Evolutionary conservation across 2,113 vertebrate genomes (phyloP), one percentile per base, ranked within the genome.

Genomic region (Pteruthius melanotis): DNA sequence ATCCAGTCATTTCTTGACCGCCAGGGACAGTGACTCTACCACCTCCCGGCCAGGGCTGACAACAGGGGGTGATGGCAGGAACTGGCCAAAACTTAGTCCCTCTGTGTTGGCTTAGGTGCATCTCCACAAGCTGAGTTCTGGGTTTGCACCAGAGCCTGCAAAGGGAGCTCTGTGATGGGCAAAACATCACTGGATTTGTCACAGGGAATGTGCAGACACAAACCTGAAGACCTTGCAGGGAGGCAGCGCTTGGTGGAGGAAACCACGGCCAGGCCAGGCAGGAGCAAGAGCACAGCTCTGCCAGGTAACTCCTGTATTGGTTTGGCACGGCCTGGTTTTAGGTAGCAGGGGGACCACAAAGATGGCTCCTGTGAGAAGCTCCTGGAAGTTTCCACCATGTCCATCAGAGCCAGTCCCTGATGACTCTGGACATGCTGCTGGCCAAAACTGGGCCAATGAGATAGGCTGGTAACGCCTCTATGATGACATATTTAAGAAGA

Each of bases 251-350:
- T 10, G 6, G 24, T 39, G 54, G 53, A 52, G 37, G 33, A 31
- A 11, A 21, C 7, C 8, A 2, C 1, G 0, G 4, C n/a, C 2
- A 2, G 61, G 54, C 53, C 53, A 5, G 13, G 69, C 54, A 26
- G 89, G 39, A 56, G 54, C 3, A 0, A 45, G 27, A 27, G 40
- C 11, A 1, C 0, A 17, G 42, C 39, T 35, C 11, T 40, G 33
- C 2, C 37, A 4, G 44, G 59, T 27, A 11, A 6, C 39, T 2
- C 22, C 3, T 14, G 2, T 4, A 42, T 42, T 42, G 40, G 40
- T 42, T 42, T 42, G 40, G 40, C 11, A 42, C 40, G 14, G 40
- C 40, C 40, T 42, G 40, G 40, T 42, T 42, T 42, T 42, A 42
- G 40, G 40, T 14, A 42, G 40, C 40, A 42, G 40, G 40, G 40